Base-by-base conservation (phyloP, 2,113 vertebrate species). In the Hippopotamus amphibius region DNA sequence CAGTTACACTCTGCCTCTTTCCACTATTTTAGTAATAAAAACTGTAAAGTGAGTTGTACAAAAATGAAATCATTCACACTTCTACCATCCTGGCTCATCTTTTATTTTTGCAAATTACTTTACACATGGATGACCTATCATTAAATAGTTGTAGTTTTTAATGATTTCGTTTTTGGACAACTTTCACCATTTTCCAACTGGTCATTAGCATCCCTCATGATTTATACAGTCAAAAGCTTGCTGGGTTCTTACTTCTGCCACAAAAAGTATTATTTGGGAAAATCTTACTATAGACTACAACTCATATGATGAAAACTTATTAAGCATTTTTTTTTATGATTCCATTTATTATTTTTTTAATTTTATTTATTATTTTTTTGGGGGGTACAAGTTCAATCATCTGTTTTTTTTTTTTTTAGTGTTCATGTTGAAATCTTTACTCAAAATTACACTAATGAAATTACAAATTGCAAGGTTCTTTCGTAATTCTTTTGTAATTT, bases 261-360 rank as follows among this genome's bases (percentile, higher is more conserved):
- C 59, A 95, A 59, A 84, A 95, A 37, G 21, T 79, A 26, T 83
- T 88, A 83, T 21, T 50, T 84, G 55, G 41, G 55, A 72, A 89
- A 68, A 77, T 84, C 59, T 95, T 57, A 68, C 69, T 84, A 68
- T 50, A 37, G 37, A 50, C 16, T 95, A 74, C 41, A 61, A 30
- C 50, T 84, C 80, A 68, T 61, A 85, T 59, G 68, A 77, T 84
- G 50, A 90, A 85, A 76, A 66, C 24, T 22, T 76, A n/a, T 50
- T 84, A 59, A 66, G 8, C 50, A 95, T 77, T 86, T 95, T n/a
- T n/a, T 37, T 37, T 37, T 37, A 37, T 37, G 37, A 37, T 37
- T 37, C 37, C 37, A 37, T 37, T 37, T 37, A 37, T 37, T 2
- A 2, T 37, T 37, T 37, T 37, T 37, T 37, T 37, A 37, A 37